Percentiles rank a stretch among this genome's conserved stretches.
phyloP scores from a whole-genome alignment of 2,888 invertebrate species.

The Habrosyne pyritoides region DNA sequence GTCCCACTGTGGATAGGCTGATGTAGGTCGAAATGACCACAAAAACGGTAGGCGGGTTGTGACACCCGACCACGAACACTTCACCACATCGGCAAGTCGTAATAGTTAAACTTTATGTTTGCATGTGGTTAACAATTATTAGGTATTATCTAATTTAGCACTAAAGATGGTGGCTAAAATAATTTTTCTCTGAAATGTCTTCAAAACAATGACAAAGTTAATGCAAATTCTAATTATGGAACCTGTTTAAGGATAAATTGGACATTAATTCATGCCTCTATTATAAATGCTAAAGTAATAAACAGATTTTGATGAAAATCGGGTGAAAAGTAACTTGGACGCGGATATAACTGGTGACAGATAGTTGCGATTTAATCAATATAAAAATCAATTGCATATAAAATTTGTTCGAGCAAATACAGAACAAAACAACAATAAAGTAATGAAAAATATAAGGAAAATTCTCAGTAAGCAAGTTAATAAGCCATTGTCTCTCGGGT shows the following conservation, averaged over 20 bases:
- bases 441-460: too few relatives aligned
- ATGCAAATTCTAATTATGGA: not conserved
- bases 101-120: not conserved
- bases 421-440: too few relatives aligned
- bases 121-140: not conserved
- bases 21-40: slow-evolving; percentile 24
- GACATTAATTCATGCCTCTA: not conserved
- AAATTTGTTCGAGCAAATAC: too few relatives aligned
- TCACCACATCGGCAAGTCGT: not conserved
- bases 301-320: too few relatives aligned
- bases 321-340: too few relatives aligned
- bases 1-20: slow-evolving; percentile 13
- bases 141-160: not conserved
- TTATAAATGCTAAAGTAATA: too few relatives aligned
- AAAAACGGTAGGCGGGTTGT: slow-evolving; percentile 20
- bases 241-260: not conserved
- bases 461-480: too few relatives aligned
- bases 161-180: not conserved
- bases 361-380: too few relatives aligned
- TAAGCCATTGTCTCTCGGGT: too few relatives aligned
- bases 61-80: slow-evolving; percentile 14
- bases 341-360: too few relatives aligned
- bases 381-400: too few relatives aligned
- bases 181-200: not conserved
- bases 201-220: not conserved